phyloP scores from a whole-genome alignment of 2,888 invertebrate species.

The Candidula unifasciata region DNA sequence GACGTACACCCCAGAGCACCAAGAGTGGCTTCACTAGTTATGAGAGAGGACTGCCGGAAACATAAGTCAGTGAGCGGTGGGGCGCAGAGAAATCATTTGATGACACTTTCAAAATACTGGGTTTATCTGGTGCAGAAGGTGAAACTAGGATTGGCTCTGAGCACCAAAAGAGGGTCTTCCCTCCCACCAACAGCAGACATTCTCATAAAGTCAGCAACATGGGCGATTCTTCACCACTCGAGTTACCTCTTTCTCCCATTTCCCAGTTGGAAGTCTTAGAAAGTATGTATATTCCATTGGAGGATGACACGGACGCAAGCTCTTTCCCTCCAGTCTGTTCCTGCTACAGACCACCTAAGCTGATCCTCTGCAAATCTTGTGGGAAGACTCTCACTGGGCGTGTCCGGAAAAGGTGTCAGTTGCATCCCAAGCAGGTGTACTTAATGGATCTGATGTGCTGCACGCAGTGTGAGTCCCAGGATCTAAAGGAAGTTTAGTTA shows the following conservation, averaged over 20 bases:
- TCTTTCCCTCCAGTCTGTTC: background rate
- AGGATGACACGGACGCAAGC: background rate
- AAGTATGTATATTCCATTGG: background rate
- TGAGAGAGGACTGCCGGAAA: background rate
- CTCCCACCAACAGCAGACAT: background rate
- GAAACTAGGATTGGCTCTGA: no score
- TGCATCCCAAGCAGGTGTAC: slow-evolving; percentile 35
- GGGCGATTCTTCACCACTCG: background rate
- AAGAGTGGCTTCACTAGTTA: background rate
- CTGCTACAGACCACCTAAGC: slow-evolving; percentile 21
- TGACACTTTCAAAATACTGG: no score
- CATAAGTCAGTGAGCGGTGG: no score
- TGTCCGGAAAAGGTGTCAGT: slow-evolving; percentile 3
- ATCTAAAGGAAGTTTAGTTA: slow-evolving; percentile 31
- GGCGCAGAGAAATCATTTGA: no score
- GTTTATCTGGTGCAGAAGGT: no score
- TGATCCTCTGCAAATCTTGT: slow-evolving; percentile 39
- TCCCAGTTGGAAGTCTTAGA: background rate
- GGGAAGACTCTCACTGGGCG: slow-evolving; percentile 18
- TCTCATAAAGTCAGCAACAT: background rate
- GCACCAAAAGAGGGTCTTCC: background rate
- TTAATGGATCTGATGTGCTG: slow-evolving; percentile 41
- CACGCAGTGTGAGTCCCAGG: slow-evolving; percentile 30
- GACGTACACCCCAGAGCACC: background rate
- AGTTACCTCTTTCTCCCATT: background rate